A percentile compares a stretch with the other conserved stretches of the same genome.
These are phyloP conservation scores for Anisognathus igniventris DNA, from an alignment of 2,797 vertebrate genomes.

Conservation along the genomic window DNA sequence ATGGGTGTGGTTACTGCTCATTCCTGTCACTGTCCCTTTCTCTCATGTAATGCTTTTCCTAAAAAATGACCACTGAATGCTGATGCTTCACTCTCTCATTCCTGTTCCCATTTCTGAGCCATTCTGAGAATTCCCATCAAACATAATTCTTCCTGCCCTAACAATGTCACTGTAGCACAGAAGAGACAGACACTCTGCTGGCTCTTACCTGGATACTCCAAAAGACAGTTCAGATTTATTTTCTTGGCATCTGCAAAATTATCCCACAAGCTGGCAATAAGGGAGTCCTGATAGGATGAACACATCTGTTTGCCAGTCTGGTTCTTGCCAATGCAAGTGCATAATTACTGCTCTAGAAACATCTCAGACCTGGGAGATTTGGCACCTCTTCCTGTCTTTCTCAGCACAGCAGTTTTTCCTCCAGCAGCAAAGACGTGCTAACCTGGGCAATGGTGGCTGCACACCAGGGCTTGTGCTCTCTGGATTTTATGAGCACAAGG, in stretches of 20 bases:
- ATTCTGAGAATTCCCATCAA: neutral
- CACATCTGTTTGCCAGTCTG: neutral
- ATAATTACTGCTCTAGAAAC: constrained; percentile 32
- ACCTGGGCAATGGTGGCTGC: neutral
- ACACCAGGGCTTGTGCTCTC: neutral
- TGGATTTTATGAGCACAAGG: neutral
- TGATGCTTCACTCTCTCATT: neutral
- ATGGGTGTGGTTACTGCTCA: neutral
- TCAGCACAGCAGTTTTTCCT: neutral
- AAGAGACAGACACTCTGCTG: neutral
- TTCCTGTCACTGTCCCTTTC: neutral
- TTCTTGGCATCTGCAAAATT: constrained; percentile 4
- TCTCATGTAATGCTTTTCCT: neutral
- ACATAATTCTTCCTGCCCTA: neutral
- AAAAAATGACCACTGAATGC: neutral
- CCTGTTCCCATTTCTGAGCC: neutral
- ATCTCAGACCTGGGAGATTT: constrained; percentile 5
- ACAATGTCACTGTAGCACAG: neutral
- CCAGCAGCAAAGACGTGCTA: neutral
- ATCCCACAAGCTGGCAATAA: neutral
- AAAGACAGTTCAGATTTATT: neutral
- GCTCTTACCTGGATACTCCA: neutral
- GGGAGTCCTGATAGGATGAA: neutral
- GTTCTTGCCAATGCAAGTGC: constrained; percentile 29
- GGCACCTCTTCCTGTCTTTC: neutral